Evolutionary conservation across 2,113 vertebrate genomes (phyloP).

Genomic region (Nothobranchius furzeri): DNA sequence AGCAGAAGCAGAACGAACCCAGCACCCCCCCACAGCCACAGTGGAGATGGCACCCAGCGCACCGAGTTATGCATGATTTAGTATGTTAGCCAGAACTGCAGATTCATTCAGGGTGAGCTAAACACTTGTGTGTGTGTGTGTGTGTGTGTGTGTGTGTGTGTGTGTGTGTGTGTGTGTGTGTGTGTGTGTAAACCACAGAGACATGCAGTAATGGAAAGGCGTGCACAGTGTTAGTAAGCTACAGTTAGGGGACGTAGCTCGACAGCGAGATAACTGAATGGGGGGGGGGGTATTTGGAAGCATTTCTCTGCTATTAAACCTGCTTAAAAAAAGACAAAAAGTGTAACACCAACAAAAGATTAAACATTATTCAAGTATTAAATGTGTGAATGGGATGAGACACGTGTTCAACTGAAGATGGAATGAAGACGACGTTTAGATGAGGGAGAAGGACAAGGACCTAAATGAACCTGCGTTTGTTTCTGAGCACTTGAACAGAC

Average conservation of each 20-base stretch:
- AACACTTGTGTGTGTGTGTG: slow-evolving; percentile 31
- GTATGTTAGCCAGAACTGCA: slow-evolving; percentile 54
- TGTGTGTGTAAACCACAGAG: slow-evolving; percentile 9
- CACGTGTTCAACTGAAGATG: slow-evolving; percentile 8
- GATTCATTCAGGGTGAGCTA: slow-evolving; percentile 42
- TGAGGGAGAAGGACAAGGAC: slow-evolving; percentile 8
- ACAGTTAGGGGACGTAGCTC: slow-evolving; percentile 18
- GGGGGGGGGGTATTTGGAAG: slow-evolving; percentile 6
- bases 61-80: slow-evolving; percentile 65
- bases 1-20: slow-evolving; percentile 30
- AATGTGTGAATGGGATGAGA: slow-evolving; percentile 20
- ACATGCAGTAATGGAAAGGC: slow-evolving; percentile 46
- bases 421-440: slow-evolving; percentile 19
- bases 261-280: slow-evolving; percentile 6
- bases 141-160: background rate
- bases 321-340: slow-evolving; percentile 57
- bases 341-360: slow-evolving; percentile 52
- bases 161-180: too few species aligned
- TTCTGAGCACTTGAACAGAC: too few species aligned
- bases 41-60: slow-evolving; percentile 45
- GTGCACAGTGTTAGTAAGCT: slow-evolving; percentile 40
- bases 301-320: slow-evolving; percentile 66
- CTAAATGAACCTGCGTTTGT: too few species aligned
- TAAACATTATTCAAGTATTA: slow-evolving; percentile 41
- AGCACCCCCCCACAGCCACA: slow-evolving; percentile 38